Evolutionary conservation across 2,888 invertebrate species (phyloP), one percentile per base, ranked within the genome.

Genomic region (Trisateles emortualis): DNA sequence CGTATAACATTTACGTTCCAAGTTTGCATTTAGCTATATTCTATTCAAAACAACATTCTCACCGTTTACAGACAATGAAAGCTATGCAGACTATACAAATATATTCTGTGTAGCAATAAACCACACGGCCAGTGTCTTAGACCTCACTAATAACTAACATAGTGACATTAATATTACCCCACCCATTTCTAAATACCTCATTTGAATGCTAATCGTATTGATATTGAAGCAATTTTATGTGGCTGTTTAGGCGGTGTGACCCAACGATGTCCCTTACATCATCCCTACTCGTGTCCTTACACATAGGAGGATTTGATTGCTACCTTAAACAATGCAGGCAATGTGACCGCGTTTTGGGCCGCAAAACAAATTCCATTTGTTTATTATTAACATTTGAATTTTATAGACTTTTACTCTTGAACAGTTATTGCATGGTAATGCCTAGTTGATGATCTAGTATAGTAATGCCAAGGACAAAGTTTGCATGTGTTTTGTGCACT

Each of bases 151-250:
- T 26, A 26, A 8, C 26, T 22, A n/a, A n/a, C n/a, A n/a, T n/a
- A 26, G 26, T 32, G 11, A 33, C 16, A 14, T 10, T 5, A 29
- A 29, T 32, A 33, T 33, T 33, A 39, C 13, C 13, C 11, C 22
- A 39, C 19, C 24, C 1, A 39, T 39, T 39, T 24, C 38, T n/a
- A 39, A 39, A 39, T 16, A 22, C 22, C 38, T 38, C 24, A 24
- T 24, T 38, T 38, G 19, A n/a, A 39, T 39, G 22, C 22, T 39
- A 39, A 24, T 39, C 19, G 19, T n/a, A 24, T 24, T 39, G 10
- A n/a, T n/a, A n/a, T n/a, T n/a, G n/a, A n/a, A n/a, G n/a, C n/a
- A n/a, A n/a, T n/a, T n/a, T n/a, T n/a, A n/a, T n/a, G n/a, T n/a
- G n/a, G n/a, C n/a, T n/a, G n/a, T n/a, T n/a, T n/a, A n/a, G n/a